phyloP scores from a whole-genome alignment of 2,888 invertebrate species.

The Anticlea derivata region DNA sequence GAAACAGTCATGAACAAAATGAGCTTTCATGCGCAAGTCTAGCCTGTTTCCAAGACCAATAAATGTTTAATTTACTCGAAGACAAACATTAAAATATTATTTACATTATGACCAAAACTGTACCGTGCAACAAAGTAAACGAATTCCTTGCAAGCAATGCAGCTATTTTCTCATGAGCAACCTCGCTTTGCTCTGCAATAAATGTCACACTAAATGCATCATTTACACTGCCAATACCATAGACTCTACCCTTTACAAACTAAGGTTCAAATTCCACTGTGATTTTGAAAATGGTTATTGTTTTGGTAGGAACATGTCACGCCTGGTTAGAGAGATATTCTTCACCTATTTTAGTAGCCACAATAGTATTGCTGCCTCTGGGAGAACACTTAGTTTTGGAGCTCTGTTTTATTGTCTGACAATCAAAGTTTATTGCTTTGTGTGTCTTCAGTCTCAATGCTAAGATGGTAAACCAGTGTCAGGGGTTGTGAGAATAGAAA shows the following conservation, averaged over 20 bases:
- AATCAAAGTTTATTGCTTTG: conserved; percentile 25
- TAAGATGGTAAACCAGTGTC: conserved; percentile 10
- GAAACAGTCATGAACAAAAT: no score
- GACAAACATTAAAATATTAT: conserved; percentile 8
- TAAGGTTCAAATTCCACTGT: conserved; percentile 36
- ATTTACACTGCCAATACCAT: conserved; percentile 5
- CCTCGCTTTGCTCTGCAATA: conserved; percentile 40
- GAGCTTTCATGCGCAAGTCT: background rate
- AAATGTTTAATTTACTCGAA: background rate
- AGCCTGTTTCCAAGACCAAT: conserved; percentile 2
- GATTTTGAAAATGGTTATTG: conserved; percentile 10
- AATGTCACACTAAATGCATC: conserved; percentile 44
- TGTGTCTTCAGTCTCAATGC: conserved; percentile 15
- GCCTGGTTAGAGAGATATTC: conserved; percentile 57
- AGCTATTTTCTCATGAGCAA: conserved; percentile 44
- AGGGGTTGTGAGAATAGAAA: background rate
- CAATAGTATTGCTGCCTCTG: conserved; percentile 58
- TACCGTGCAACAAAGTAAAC: conserved; percentile 24
- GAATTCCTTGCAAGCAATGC: conserved; percentile 30
- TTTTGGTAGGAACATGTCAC: conserved; percentile 46
- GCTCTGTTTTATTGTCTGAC: conserved; percentile 25
- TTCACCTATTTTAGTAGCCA: conserved; percentile 62
- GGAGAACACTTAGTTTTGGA: conserved; percentile 36
- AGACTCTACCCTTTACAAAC: conserved; percentile 15
- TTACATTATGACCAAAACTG: conserved; percentile 3